Evolutionary conservation across 53 echinoderm and acorn worm species (phyloP).

Genomic region (Glandiceps talaboti): DNA sequence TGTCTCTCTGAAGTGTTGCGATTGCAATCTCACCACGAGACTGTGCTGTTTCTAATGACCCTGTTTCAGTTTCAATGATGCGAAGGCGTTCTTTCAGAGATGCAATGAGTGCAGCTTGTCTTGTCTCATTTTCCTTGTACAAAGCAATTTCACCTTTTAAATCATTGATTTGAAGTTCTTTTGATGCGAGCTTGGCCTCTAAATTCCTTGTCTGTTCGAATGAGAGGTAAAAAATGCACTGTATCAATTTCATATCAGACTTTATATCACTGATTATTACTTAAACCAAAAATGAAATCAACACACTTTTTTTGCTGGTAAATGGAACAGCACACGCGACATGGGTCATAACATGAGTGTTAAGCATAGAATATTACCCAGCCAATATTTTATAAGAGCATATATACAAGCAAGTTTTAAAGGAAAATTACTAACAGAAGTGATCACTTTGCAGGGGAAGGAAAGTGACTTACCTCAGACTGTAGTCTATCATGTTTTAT

Average conservation of each 20-base stretch:
- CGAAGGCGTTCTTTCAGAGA: slow-evolving; percentile 58
- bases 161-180: slow-evolving; percentile 75
- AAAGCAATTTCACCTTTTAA: slow-evolving; percentile 31
- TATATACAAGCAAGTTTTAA: too few relatives aligned
- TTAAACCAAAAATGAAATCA: too few relatives aligned
- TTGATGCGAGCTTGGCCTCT: slow-evolving; percentile 45
- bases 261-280: too few relatives aligned
- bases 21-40: slow-evolving; percentile 75
- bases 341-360: too few relatives aligned
- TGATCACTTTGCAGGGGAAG: too few relatives aligned
- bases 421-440: too few relatives aligned
- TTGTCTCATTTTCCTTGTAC: slow-evolving; percentile 26
- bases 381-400: too few relatives aligned
- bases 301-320: too few relatives aligned
- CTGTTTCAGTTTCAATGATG: slow-evolving; percentile 31
- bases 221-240: too few relatives aligned
- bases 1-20: slow-evolving; percentile 63
- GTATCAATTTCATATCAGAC: too few relatives aligned
- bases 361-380: too few relatives aligned
- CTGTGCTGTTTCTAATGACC: slow-evolving; percentile 28
- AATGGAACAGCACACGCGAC: too few relatives aligned
- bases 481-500: slow-evolving; percentile 74
- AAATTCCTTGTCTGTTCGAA: slow-evolving; percentile 44
- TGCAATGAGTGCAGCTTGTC: slow-evolving; percentile 53
- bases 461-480: slow-evolving; percentile 74